phyloP scores from a whole-genome alignment of 1,140 invertebrate species.

The Stenopsyche tienmushanensis region DNA sequence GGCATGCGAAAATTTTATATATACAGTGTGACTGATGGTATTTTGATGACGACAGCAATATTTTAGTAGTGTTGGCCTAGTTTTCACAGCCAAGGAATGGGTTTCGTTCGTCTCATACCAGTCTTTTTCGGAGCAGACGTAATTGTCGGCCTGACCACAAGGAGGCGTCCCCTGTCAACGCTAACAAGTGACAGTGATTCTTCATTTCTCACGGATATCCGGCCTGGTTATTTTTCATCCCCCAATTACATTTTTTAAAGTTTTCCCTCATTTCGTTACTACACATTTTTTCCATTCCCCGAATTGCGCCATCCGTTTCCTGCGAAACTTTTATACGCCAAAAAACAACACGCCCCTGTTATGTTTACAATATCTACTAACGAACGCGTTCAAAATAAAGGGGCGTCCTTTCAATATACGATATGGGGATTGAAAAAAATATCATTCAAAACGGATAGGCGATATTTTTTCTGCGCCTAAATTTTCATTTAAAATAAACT shows the following conservation, averaged over 20 bases:
- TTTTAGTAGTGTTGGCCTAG: constrained; percentile 16
- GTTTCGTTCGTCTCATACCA: neutral
- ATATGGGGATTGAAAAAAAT: too few relatives aligned
- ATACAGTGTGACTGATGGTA: constrained; percentile 17
- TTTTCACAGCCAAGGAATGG: neutral
- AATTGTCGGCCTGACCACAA: constrained; percentile 7
- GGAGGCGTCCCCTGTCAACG: constrained; percentile 21
- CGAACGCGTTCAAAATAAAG: too few relatives aligned
- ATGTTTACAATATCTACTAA: too few relatives aligned
- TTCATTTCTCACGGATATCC: constrained; percentile 25
- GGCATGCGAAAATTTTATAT: too few relatives aligned
- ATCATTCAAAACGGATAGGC: too few relatives aligned
- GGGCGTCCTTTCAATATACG: too few relatives aligned
- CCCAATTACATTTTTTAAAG: constrained; percentile 22
- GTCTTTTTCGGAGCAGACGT: neutral
- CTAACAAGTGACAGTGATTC: constrained; percentile 29
- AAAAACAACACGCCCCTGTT: too few relatives aligned
- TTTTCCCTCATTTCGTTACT: too few relatives aligned
- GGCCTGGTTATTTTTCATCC: constrained; percentile 13
- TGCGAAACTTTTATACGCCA: too few relatives aligned
- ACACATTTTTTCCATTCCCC: neutral
- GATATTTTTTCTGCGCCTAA: too few relatives aligned
- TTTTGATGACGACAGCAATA: constrained; percentile 22
- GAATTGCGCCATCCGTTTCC: neutral
- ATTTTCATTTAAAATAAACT: too few relatives aligned